Conservation (phyloP, 2,797 vertebrate species). For the Argentina silus region DNA sequence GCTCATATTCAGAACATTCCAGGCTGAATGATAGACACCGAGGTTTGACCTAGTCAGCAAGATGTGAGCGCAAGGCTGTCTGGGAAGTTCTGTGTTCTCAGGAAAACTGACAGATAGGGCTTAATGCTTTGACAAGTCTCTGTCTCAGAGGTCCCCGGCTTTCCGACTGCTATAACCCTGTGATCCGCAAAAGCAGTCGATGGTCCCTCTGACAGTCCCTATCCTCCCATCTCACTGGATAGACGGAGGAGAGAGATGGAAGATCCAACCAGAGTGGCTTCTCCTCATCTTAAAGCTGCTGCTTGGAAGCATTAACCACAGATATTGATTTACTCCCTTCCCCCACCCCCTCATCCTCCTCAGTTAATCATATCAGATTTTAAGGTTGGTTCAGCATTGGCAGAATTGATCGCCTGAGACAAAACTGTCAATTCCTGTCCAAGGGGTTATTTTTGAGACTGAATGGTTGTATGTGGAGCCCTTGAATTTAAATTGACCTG, state of each 20-base stretch:
- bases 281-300: constrained; percentile 56
- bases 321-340: constrained; percentile 58
- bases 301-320: constrained; percentile 59
- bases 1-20: constrained; percentile 8
- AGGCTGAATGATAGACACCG: constrained; percentile 38
- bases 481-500: constrained; percentile 61
- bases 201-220: constrained; percentile 43
- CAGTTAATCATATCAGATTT: constrained; percentile 72
- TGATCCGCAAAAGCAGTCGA: constrained; percentile 52
- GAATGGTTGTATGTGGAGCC: constrained; percentile 42
- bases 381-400: constrained; percentile 65
- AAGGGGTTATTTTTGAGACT: constrained; percentile 48
- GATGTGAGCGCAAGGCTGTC: constrained; percentile 27
- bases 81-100: constrained; percentile 39
- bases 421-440: constrained; percentile 67
- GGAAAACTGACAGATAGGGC: constrained; percentile 49
- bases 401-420: constrained; percentile 62
- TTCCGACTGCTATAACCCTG: constrained; percentile 58
- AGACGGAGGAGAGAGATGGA: constrained; percentile 14
- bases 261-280: constrained; percentile 22
- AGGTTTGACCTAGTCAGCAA: constrained; percentile 30
- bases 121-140: constrained; percentile 63
- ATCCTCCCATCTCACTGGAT: constrained; percentile 28
- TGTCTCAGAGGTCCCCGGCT: constrained; percentile 54
- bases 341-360: constrained; percentile 21